phyloP scores from a whole-genome alignment of 2,888 invertebrate genomes.

The Coenonympha arcania region DNA sequence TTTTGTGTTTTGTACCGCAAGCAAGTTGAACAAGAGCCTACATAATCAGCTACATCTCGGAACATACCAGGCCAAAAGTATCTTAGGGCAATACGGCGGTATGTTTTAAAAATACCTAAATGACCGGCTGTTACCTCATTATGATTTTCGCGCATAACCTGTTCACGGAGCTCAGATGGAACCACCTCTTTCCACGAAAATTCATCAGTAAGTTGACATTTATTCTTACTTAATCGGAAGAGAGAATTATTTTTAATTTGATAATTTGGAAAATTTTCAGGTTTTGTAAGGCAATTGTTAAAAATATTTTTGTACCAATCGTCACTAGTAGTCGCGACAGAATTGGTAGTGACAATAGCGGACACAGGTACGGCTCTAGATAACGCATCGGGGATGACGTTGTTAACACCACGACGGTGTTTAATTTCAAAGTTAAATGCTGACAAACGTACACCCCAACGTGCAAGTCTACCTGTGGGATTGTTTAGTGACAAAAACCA shows the following conservation, averaged over 20 bases:
- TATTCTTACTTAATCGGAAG: conserved; percentile 13
- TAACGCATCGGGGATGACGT: conserved; percentile 28
- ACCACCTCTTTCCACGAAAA: too few species aligned
- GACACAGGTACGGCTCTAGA: not conserved
- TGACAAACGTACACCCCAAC: conserved; percentile 30
- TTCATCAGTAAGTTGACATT: conserved; percentile 13
- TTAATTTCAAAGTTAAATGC: conserved; percentile 27
- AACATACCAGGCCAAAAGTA: conserved; percentile 28
- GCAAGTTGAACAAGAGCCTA: conserved; percentile 17
- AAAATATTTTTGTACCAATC: conserved; percentile 27
- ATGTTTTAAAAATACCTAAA: conserved; percentile 30
- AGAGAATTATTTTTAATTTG: conserved; percentile 13
- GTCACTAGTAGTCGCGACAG: not conserved
- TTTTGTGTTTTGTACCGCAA: conserved; percentile 4
- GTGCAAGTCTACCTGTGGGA: conserved; percentile 30
- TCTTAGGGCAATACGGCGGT: conserved; percentile 22
- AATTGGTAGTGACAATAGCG: not conserved
- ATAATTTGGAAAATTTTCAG: conserved; percentile 26
- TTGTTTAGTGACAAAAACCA: conserved; percentile 29
- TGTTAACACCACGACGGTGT: conserved; percentile 29
- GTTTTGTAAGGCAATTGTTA: conserved; percentile 18
- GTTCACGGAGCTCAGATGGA: too few species aligned
- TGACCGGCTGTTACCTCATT: conserved; percentile 25
- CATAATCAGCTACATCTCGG: conserved; percentile 23
- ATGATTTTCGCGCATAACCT: not conserved